These are phyloP conservation scores for Petrocephalus microphthalmus DNA, from an alignment of 2,113 vertebrate genomes.

Conservation along the genomic window DNA sequence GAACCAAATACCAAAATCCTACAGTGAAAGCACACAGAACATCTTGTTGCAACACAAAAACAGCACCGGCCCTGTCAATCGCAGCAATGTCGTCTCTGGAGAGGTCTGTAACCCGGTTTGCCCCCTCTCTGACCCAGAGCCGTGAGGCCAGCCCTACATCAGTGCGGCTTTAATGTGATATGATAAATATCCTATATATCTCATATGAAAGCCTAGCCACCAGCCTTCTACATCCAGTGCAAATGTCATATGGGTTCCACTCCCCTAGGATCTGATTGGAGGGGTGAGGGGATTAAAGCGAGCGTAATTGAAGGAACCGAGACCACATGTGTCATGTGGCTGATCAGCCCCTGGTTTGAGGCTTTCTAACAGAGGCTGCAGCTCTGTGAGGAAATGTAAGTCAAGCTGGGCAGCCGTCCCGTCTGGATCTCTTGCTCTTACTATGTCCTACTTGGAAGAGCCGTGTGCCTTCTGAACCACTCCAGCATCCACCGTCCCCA, in stretches of 20 bases:
- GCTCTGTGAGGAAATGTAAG: neutral
- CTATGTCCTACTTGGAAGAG: neutral
- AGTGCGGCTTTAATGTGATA: neutral
- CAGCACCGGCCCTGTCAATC: neutral
- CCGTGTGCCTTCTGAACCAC: neutral
- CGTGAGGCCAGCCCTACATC: neutral
- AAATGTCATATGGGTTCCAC: neutral
- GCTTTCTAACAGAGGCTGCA: neutral
- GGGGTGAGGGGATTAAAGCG: neutral
- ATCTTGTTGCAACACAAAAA: neutral
- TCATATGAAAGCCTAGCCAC: neutral
- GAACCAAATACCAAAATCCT: neutral
- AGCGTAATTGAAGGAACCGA: neutral
- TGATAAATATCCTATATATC: neutral
- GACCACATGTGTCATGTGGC: neutral
- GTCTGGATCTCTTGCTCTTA: neutral
- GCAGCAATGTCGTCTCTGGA: neutral
- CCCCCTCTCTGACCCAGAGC: neutral
- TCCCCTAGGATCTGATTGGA: neutral
- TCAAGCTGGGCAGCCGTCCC: neutral
- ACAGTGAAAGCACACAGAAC: neutral
- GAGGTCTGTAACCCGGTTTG: neutral
- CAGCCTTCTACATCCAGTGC: neutral
- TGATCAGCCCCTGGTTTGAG: neutral
- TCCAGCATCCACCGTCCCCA: neutral